Percentiles rank a stretch among this genome's conserved stretches.
Conservation (phyloP, 2,888 invertebrate genomes). For the Cynaeus angustus region DNA sequence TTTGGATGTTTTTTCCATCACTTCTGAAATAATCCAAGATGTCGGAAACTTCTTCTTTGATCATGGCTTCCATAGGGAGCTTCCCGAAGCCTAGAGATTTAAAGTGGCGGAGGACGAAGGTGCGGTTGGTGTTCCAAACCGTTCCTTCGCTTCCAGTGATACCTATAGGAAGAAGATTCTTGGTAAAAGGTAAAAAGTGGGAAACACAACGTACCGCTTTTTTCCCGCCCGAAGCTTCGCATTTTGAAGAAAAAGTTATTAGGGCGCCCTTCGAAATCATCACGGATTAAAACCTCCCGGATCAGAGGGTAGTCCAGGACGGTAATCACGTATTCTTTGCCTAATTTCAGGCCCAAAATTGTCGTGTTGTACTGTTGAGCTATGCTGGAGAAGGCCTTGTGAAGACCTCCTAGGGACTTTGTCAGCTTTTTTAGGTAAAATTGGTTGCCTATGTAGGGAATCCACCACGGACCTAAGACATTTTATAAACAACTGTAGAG, state of each 20-base stretch:
- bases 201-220: neutral
- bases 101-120: constrained; percentile 73
- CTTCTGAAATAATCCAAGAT: constrained; percentile 64
- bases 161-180: constrained; percentile 64
- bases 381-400: constrained; percentile 72
- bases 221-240: constrained; percentile 75
- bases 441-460: constrained; percentile 70
- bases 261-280: constrained; percentile 79
- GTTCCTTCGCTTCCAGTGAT: constrained; percentile 76
- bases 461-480: constrained; percentile 71
- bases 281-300: constrained; percentile 73
- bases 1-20: constrained; percentile 58
- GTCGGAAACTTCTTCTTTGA: constrained; percentile 73
- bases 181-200: too few relatives aligned
- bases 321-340: constrained; percentile 73
- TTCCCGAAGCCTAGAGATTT: constrained; percentile 74
- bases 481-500: too few relatives aligned
- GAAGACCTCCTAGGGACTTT: constrained; percentile 71
- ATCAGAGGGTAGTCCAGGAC: constrained; percentile 74
- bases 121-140: constrained; percentile 73
- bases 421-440: constrained; percentile 66
- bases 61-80: constrained; percentile 69
- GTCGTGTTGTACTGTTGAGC: constrained; percentile 72
- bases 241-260: constrained; percentile 78
- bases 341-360: constrained; percentile 76